Evolutionary conservation across 2,797 vertebrate species (phyloP), one percentile per base, ranked within the genome.

Genomic region (Cossypha dichroa): DNA sequence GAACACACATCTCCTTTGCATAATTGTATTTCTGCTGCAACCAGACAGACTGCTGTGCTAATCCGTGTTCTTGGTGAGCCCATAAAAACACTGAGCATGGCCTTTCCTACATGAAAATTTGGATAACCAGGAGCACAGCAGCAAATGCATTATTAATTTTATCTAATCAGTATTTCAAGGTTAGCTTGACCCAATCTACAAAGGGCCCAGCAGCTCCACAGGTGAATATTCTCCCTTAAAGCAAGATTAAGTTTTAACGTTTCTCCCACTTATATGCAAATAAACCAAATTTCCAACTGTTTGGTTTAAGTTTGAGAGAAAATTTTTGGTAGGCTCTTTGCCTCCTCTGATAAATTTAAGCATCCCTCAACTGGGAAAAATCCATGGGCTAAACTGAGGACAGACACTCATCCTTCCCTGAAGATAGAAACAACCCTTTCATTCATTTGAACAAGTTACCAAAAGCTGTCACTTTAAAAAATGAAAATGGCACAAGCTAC

Each of bases 11-110:
- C 95, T 97, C 41, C 97, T 98, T 98, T 98, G 34, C 97, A 97
- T 98, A 98, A 98, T 98, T 98, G 96, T 97, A 97, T 97, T 97
- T 98, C 96, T 96, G 92, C 97, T 95, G 94, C 96, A 96, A 56
- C 93, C 91, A 97, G 96, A 97, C 87, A 67, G 75, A 95, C 94
- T 94, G 95, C 97, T 97, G 96, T 88, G 97, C 88, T 96, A 79
- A 96, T 95, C 90, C 82, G 74, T 94, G 85, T 96, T 96, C 95
- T 91, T 95, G 63, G 88, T 86, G 75, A 96, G 76, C 82, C 93
- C 82, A 80, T 84, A 95, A 93, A 97, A 94, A 95, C 86, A 81
- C 46, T 49, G 88, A 95, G 86, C 62, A 95, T 95, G 86, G 74
- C 75, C 88, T 89, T 95, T 72, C 75, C 80, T 55, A 43, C 68